phyloP scores from a whole-genome alignment of 2,113 vertebrate species.

The Pituophis catenifer region DNA sequence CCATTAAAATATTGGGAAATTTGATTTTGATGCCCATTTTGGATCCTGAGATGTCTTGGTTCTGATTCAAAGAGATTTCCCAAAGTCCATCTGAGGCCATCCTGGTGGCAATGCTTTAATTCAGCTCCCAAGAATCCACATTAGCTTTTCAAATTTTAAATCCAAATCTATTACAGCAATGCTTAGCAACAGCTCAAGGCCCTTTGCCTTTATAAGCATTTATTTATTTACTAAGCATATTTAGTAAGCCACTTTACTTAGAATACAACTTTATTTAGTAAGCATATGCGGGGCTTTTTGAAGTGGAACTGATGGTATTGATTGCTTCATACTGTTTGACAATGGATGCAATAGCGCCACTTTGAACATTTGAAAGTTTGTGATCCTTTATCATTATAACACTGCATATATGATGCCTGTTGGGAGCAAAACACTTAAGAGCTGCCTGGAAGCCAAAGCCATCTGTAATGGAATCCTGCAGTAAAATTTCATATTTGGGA shows the following conservation, averaged over 20 bases:
- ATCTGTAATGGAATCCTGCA: background rate
- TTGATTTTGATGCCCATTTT: background rate
- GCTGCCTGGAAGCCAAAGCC: background rate
- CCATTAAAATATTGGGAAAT: background rate
- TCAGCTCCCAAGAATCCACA: background rate
- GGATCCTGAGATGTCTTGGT: background rate
- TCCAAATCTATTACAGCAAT: background rate
- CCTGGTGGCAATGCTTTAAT: background rate
- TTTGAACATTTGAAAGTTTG: background rate
- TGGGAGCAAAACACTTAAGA: background rate
- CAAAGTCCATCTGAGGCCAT: background rate
- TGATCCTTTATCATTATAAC: background rate
- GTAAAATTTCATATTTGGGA: background rate
- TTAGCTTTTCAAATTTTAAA: background rate
- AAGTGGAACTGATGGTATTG: background rate
- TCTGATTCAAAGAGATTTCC: background rate
- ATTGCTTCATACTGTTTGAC: background rate
- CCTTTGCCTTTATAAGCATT: background rate
- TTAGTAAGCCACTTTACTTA: background rate
- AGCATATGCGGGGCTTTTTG: background rate
- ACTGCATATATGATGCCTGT: background rate
- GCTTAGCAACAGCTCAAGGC: background rate
- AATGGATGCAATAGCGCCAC: background rate
- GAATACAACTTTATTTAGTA: background rate
- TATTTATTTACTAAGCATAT: background rate